These are phyloP conservation scores for Apamea anceps DNA, from an alignment of 2,888 invertebrate genomes.

Conservation along the genomic window DNA sequence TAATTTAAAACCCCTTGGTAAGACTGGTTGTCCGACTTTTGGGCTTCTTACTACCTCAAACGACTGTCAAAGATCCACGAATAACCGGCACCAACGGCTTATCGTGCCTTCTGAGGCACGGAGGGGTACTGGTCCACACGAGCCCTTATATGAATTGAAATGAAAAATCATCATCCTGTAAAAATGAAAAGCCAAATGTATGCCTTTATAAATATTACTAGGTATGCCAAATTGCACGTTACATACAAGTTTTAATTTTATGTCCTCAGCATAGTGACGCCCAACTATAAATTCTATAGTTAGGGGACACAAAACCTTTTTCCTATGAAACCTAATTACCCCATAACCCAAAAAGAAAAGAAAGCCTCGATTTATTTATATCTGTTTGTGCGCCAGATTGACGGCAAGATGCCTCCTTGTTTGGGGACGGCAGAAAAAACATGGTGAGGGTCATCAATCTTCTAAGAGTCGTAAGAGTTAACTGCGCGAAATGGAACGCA, in stretches of 20 bases:
- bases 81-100: not conserved
- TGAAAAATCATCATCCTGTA: not conserved
- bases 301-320: not conserved
- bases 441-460: constrained; percentile 60
- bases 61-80: not conserved
- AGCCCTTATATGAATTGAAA: not conserved
- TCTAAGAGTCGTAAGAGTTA: constrained; percentile 52
- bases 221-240: not conserved
- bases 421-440: constrained; percentile 53
- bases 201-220: not conserved
- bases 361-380: constrained; percentile 56
- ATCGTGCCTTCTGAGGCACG: not conserved
- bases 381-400: constrained; percentile 59
- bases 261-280: not conserved
- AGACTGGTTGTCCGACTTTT: not conserved
- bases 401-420: constrained; percentile 48
- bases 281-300: no score
- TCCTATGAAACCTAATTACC: not conserved
- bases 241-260: not conserved
- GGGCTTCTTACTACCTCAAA: not conserved
- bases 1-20: not conserved
- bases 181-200: not conserved
- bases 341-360: constrained; percentile 16
- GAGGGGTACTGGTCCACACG: not conserved
- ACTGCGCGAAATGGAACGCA: constrained; percentile 53